These are phyloP conservation scores for Rhizoglyphus robini DNA, from an alignment of 1,140 invertebrate genomes.

Conservation along the genomic window DNA sequence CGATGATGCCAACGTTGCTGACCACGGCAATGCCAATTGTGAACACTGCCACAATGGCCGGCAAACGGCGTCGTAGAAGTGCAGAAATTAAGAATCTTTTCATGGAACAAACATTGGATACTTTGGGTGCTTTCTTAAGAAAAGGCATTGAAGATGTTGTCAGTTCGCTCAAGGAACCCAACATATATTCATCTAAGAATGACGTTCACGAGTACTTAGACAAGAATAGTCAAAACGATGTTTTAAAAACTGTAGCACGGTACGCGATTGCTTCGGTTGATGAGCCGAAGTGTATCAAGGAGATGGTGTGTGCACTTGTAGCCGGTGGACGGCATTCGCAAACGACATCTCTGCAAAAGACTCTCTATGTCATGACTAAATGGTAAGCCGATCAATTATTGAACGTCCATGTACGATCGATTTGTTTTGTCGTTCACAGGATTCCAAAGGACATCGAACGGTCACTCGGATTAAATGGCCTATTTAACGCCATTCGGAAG, in stretches of 20 bases:
- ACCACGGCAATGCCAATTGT: constrained; percentile 4
- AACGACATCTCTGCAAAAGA: constrained; percentile 2
- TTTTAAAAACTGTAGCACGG: neutral
- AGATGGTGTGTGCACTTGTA: constrained; percentile 3
- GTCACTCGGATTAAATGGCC: neutral
- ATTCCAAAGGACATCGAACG: constrained; percentile 2
- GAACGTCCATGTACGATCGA: neutral
- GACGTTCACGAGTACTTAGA: too few species aligned
- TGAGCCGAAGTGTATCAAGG: constrained; percentile 7
- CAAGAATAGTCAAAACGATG: neutral
- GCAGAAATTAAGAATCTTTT: neutral
- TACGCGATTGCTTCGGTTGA: constrained; percentile 6
- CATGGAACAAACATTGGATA: constrained; percentile 4
- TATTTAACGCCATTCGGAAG: neutral
- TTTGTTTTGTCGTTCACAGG: neutral
- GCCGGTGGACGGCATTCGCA: constrained; percentile 5
- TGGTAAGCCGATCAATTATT: neutral
- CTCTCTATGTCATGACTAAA: neutral
- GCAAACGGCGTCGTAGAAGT: neutral
- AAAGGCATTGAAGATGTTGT: neutral
- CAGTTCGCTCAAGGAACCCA: neutral
- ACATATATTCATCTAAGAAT: too few species aligned
- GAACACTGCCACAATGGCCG: neutral
- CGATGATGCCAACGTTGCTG: constrained; percentile 11
- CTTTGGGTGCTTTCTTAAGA: neutral